Evolutionary conservation across 1,140 invertebrate genomes (phyloP).

Genomic region (Zaprionus capensis): DNA sequence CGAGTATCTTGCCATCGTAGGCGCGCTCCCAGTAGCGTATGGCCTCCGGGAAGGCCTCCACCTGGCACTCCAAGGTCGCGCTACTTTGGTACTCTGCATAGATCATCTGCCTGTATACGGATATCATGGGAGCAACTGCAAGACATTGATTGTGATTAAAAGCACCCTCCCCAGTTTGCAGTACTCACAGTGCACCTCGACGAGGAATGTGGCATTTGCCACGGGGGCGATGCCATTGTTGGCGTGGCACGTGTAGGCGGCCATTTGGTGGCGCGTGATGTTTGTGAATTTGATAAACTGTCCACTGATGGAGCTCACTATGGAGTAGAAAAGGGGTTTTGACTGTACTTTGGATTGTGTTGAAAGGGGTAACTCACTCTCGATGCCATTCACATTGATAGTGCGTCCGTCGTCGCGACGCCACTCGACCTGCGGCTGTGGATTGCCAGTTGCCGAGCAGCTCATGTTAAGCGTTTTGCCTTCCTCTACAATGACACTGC

Average conservation of each 20-base stretch:
- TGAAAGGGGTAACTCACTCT: slow-evolving; percentile 68
- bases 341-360: neutral
- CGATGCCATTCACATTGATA: slow-evolving; percentile 86
- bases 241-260: slow-evolving; percentile 93
- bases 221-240: slow-evolving; percentile 94
- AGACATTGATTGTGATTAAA: neutral
- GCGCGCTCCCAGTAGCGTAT: slow-evolving; percentile 93
- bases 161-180: no score
- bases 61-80: slow-evolving; percentile 91
- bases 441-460: slow-evolving; percentile 91
- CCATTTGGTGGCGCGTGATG: slow-evolving; percentile 94
- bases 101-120: slow-evolving; percentile 90
- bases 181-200: slow-evolving; percentile 95
- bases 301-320: slow-evolving; percentile 89
- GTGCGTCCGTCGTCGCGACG: slow-evolving; percentile 88
- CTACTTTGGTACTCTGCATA: slow-evolving; percentile 88
- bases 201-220: slow-evolving; percentile 90
- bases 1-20: slow-evolving; percentile 89
- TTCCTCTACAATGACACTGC: slow-evolving; percentile 88
- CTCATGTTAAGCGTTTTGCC: slow-evolving; percentile 90
- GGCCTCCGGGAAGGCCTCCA: slow-evolving; percentile 94
- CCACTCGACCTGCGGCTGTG: slow-evolving; percentile 91
- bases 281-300: slow-evolving; percentile 91
- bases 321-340: neutral
- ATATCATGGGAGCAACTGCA: slow-evolving; percentile 92